phyloP scores from a whole-genome alignment of 2,888 invertebrate genomes.

The Clunio marinus region DNA sequence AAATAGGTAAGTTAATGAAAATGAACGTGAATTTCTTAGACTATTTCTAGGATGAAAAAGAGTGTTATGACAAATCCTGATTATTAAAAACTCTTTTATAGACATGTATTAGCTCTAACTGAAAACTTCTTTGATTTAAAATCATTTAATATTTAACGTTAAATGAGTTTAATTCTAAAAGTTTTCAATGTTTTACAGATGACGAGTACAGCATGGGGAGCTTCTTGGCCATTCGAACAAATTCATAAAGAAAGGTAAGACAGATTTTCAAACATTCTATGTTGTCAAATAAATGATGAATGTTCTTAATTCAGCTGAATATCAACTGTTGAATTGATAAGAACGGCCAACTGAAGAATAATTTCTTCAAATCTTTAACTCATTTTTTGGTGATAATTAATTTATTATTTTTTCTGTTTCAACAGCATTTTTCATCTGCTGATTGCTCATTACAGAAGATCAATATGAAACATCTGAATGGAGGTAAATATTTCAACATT shows the following conservation, averaged over 20 bases:
- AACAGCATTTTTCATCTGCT: no score
- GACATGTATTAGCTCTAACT: constrained; percentile 43
- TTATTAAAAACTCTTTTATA: constrained; percentile 38
- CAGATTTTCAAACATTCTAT: neutral
- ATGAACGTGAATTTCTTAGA: neutral
- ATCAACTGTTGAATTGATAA: constrained; percentile 38
- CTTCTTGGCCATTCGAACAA: no score
- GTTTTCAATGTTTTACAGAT: neutral
- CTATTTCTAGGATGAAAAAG: neutral
- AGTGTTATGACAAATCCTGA: constrained; percentile 28
- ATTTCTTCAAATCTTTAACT: neutral
- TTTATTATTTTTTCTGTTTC: neutral
- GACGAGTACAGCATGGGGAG: no score
- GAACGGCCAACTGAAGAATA: constrained; percentile 40
- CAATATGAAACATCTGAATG: neutral
- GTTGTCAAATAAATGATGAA: constrained; percentile 36
- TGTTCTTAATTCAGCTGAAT: constrained; percentile 39
- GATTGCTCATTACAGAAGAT: neutral
- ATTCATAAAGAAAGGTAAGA: neutral
- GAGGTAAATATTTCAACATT: neutral
- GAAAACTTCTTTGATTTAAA: constrained; percentile 32
- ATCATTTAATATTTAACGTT: neutral
- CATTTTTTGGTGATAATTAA: neutral
- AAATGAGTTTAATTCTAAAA: neutral
- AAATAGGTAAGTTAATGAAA: constrained; percentile 26